Conservation (phyloP, 53 echinoderm and acorn worm species). For the Astropecten irregularis region DNA sequence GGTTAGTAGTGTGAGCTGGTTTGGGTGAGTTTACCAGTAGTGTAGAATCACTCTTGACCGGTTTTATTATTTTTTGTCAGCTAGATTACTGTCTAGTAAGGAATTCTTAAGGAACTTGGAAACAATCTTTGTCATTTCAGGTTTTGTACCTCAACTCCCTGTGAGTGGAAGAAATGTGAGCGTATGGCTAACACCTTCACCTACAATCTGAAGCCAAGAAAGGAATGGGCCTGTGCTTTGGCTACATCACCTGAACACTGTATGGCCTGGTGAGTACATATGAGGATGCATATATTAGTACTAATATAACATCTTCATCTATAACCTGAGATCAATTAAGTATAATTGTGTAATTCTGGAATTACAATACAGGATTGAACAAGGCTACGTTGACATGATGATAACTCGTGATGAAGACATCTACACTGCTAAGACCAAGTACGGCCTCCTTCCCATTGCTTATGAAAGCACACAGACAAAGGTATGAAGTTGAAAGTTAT, state of each 20-base stretch:
- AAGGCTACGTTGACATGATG: constrained; percentile 82
- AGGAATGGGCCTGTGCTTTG: constrained; percentile 66
- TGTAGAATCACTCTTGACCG: not conserved
- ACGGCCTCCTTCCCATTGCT: constrained; percentile 75
- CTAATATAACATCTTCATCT: not conserved
- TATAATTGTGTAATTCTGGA: too few species aligned
- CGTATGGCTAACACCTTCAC: constrained; percentile 82
- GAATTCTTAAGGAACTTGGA: too few species aligned
- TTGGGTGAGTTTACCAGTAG: not conserved
- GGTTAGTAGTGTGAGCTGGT: not conserved
- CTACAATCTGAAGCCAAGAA: constrained; percentile 74
- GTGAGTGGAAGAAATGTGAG: constrained; percentile 86
- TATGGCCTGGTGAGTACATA: constrained; percentile 80
- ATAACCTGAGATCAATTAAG: not conserved
- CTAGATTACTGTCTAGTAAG: not conserved
- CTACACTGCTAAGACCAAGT: constrained; percentile 76
- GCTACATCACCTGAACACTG: constrained; percentile 80
- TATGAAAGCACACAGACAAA: constrained; percentile 63
- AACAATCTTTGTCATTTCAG: not conserved
- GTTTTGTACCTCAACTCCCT: constrained; percentile 69
- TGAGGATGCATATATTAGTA: too few species aligned
- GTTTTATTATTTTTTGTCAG: not conserved
- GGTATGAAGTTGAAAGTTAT: constrained; percentile 11
- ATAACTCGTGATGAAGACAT: constrained; percentile 73
- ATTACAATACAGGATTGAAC: constrained; percentile 82